Evolutionary conservation across 2,888 invertebrate genomes (phyloP).

Genomic region (Caprella mutica): DNA sequence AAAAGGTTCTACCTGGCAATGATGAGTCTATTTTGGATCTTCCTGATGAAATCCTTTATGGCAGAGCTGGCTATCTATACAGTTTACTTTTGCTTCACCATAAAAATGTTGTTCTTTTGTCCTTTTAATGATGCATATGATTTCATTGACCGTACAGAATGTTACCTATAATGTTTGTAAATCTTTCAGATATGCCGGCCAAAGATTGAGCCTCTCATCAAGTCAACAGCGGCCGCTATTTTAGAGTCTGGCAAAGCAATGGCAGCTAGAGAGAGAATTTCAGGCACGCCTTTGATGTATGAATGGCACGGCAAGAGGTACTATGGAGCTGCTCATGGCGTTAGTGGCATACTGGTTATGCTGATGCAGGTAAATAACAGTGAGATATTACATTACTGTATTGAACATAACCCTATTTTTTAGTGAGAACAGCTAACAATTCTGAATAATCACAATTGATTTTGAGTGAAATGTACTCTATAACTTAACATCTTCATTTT

Average conservation of each 20-base stretch:
- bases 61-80: conserved; percentile 69
- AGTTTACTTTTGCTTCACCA: conserved; percentile 52
- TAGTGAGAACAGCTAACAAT: too few relatives aligned
- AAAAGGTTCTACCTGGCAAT: not conserved
- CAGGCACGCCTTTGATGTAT: conserved; percentile 57
- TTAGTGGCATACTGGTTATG: conserved; percentile 70
- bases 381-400: too few relatives aligned
- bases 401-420: too few relatives aligned
- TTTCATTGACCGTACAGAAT: not conserved
- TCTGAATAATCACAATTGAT: too few relatives aligned
- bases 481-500: too few relatives aligned
- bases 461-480: too few relatives aligned
- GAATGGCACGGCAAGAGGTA: conserved; percentile 78
- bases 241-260: conserved; percentile 52
- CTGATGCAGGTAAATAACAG: conserved; percentile 56
- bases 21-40: conserved; percentile 40
- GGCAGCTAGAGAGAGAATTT: conserved; percentile 45
- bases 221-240: conserved; percentile 44
- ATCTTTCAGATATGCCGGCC: too few relatives aligned
- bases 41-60: conserved; percentile 76
- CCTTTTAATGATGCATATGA: not conserved
- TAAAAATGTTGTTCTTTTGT: not conserved
- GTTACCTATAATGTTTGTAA: not conserved
- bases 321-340: conserved; percentile 79
- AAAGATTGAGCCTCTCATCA: not conserved